Percentiles rank a stretch among this genome's conserved stretches.
Conservation (phyloP, 1,140 invertebrate genomes). For the Mycetomoellerius zeteki region DNA sequence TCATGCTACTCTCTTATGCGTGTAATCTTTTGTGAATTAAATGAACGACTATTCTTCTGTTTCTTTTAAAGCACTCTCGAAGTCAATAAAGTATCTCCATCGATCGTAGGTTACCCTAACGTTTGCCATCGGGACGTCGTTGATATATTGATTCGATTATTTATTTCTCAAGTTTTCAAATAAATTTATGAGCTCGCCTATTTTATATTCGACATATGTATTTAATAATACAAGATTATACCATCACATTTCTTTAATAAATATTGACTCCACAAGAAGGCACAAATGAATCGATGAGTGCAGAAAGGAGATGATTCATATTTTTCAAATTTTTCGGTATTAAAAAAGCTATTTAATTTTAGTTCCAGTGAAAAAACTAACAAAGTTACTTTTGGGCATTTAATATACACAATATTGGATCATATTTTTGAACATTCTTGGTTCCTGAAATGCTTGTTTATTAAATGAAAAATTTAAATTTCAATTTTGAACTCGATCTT, state of each 20-base stretch:
- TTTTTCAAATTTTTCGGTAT: too few species aligned
- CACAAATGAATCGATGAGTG: background rate
- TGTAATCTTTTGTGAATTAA: conserved; percentile 29
- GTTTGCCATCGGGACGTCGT: background rate
- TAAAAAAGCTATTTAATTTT: too few species aligned
- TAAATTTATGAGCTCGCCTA: conserved; percentile 10
- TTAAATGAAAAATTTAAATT: too few species aligned
- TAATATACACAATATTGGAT: too few species aligned
- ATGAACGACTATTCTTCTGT: background rate
- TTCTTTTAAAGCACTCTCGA: background rate
- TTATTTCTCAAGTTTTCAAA: conserved; percentile 31
- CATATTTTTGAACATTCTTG: too few species aligned
- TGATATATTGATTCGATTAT: conserved; percentile 34
- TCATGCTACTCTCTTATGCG: background rate
- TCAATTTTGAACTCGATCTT: too few species aligned
- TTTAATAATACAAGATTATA: conserved; percentile 11
- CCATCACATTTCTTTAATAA: background rate
- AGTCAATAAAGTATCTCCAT: conserved; percentile 9
- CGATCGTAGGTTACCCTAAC: conserved; percentile 13
- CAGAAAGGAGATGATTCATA: too few species aligned
- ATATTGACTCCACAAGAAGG: background rate
- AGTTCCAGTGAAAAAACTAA: too few species aligned
- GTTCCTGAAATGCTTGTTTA: too few species aligned
- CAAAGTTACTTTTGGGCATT: too few species aligned
- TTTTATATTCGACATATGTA: background rate